Conservation (phyloP, 1,140 invertebrate species). For the Ceratitis capitata region DNA sequence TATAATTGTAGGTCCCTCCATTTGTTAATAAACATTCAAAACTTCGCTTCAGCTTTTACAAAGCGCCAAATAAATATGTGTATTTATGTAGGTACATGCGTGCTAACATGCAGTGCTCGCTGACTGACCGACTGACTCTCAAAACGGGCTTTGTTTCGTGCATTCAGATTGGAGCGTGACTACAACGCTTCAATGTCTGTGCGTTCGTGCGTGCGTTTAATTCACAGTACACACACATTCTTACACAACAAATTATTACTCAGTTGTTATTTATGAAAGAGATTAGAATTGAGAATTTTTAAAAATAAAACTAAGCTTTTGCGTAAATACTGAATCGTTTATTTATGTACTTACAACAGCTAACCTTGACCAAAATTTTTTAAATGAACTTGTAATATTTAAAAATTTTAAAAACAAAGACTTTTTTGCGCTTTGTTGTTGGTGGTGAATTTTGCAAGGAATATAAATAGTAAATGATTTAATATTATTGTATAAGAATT, state of each 20-base stretch:
- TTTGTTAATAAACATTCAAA: no score
- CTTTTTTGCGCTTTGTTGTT: neutral
- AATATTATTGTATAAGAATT: no score
- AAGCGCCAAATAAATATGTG: neutral
- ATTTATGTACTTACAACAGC: neutral
- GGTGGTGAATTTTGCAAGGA: neutral
- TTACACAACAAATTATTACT: neutral
- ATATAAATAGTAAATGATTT: neutral
- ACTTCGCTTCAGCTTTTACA: no score
- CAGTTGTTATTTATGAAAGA: neutral
- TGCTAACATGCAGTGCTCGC: no score
- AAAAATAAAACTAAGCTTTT: conserved; percentile 5
- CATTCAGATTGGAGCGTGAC: conserved; percentile 21
- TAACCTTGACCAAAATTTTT: conserved; percentile 14
- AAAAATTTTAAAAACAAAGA: no score
- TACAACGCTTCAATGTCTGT: no score
- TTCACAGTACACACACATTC: neutral
- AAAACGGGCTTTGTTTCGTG: no score
- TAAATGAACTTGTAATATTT: conserved; percentile 25
- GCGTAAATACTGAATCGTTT: neutral
- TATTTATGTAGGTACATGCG: neutral
- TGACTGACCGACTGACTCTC: no score
- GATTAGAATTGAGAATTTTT: conserved; percentile 22
- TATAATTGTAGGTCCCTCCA: no score
- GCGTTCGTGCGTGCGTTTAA: neutral